Evolutionary conservation across 2,113 vertebrate genomes (phyloP).

Genomic region (Natator depressus): DNA sequence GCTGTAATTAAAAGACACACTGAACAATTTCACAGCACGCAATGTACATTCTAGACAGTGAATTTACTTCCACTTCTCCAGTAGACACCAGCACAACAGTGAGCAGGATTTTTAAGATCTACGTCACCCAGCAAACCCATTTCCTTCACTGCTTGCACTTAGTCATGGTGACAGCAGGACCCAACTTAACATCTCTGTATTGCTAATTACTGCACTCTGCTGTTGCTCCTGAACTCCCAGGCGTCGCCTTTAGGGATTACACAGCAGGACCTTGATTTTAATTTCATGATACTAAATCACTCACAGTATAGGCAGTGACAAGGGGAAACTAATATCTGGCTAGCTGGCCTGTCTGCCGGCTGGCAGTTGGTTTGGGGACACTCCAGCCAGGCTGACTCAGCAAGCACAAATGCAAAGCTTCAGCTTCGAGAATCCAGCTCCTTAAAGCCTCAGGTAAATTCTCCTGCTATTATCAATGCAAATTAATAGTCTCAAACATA

Average conservation of each 20-base stretch:
- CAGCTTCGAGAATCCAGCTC: background rate
- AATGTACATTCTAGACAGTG: background rate
- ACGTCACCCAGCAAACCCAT: background rate
- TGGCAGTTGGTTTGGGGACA: accelerated
- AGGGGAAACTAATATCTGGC: accelerated
- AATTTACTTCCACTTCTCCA: background rate
- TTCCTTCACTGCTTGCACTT: background rate
- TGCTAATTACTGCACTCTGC: too few species aligned
- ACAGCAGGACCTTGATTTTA: accelerated
- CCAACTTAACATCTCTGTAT: background rate
- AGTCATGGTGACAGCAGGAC: background rate
- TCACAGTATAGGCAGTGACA: background rate
- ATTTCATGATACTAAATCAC: accelerated
- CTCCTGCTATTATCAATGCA: background rate
- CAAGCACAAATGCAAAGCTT: background rate
- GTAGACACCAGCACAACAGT: background rate
- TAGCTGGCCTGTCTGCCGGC: accelerated
- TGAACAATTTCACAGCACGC: background rate
- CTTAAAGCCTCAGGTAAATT: background rate
- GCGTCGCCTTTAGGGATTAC: background rate
- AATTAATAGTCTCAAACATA: background rate
- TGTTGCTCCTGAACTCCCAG: accelerated
- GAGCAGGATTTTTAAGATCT: background rate
- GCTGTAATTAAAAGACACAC: too few species aligned
- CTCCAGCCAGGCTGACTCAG: background rate